Evolutionary conservation across 1,140 invertebrate species (phyloP).

Genomic region (Dinoponera quadriceps): DNA sequence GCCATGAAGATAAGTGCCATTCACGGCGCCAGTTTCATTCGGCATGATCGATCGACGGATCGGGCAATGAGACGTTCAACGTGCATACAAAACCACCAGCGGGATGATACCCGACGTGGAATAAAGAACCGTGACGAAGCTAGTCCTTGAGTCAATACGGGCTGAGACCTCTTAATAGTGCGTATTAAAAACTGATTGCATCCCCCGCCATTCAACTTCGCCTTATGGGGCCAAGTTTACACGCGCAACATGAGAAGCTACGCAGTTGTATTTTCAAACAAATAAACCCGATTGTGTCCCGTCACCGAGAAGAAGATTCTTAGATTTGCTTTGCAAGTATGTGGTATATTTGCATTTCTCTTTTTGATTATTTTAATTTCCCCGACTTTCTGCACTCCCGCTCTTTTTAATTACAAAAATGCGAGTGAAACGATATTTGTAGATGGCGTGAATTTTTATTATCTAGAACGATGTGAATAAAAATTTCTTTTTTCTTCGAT

Average conservation of each 20-base stretch:
- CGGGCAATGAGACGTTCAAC: slow-evolving; percentile 61
- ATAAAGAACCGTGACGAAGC: slow-evolving; percentile 44
- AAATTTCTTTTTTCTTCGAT: too few species aligned
- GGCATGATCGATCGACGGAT: slow-evolving; percentile 67
- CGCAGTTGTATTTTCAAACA: not conserved
- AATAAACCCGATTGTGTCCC: too few species aligned
- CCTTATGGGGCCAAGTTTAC: slow-evolving; percentile 5
- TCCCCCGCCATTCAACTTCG: not conserved
- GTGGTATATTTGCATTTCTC: not conserved
- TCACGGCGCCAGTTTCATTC: slow-evolving; percentile 73
- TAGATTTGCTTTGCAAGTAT: too few species aligned
- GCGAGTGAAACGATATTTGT: not conserved
- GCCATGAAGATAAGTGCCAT: slow-evolving; percentile 68
- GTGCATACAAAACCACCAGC: slow-evolving; percentile 52
- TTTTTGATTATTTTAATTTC: not conserved
- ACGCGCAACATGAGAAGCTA: not conserved
- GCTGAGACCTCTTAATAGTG: slow-evolving; percentile 41
- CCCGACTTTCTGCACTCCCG: too few species aligned
- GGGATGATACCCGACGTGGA: slow-evolving; percentile 20
- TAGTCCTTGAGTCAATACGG: slow-evolving; percentile 40
- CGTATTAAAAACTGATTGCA: slow-evolving; percentile 50
- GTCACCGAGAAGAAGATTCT: too few species aligned
- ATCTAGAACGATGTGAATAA: not conserved
- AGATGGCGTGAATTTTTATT: not conserved
- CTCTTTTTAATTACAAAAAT: slow-evolving; percentile 1